Base-by-base conservation (phyloP, 1,140 invertebrate species). In the Hesperophylax magnus region DNA sequence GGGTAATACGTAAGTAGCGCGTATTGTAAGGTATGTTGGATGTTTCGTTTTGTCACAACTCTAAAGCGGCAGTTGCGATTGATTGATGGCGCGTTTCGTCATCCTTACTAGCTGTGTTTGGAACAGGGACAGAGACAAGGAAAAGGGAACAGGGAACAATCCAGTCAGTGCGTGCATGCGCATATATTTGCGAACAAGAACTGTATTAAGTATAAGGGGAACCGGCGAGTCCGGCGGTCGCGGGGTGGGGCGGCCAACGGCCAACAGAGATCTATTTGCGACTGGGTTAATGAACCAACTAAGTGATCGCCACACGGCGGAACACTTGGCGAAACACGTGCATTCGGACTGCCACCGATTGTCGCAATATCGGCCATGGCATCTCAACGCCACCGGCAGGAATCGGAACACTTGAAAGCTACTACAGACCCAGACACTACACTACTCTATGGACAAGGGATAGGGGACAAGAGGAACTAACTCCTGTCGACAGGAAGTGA, bases 201-300 rank as follows among this genome's bases (percentile, higher is more conserved):
- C 65, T 69, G 31, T 69, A 67, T 67, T 31, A 24, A 52, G 31
- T 69, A 67, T 67, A 11, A 53, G 52, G 52, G 69, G 69, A 56
- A 54, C 52, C 4, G 20, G n/a, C 3, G 18, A 17, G 67, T 17
- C 14, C 24, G 53, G 54, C 31, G 60, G 56, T 60, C 15, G 77
- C 47, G 61, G 77, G 63, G 39, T 24, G 77, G 34, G 61, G 63
- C 61, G 14, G 58, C 74, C 54, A 75, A 61, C 74, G 61, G 69
- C 67, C 54, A 75, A 47, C 74, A 61, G 69, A 54, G 76, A 69
- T 81, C 81, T 82, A 82, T 82, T 82, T 82, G 78, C 72, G 81
- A 82, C 81, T 82, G 61, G 81, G 81, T 82, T 82, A 82, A 80
- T 79, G 81, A 82, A 82, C 81, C 81, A 82, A 80, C 81, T 78